Base-by-base conservation (phyloP, 1,140 invertebrate genomes). In the Drosophila biarmipes region DNA sequence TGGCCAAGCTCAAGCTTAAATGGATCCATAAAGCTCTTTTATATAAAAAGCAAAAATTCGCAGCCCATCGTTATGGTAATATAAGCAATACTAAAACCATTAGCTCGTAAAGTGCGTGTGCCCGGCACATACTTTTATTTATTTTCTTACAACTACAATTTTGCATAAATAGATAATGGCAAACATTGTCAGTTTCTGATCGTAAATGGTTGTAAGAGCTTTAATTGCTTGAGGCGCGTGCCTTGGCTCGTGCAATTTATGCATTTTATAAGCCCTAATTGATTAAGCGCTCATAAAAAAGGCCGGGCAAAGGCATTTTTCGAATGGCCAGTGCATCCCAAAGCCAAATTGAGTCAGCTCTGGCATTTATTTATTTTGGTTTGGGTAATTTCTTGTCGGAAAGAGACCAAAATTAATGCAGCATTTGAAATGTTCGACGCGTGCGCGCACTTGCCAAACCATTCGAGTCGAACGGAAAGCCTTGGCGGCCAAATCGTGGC, bases 381-480 rank as follows among this genome's bases (percentile, higher is more conserved):
- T 52, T 72, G 68, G 62, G 69, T 49, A 42, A 66, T 73, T 73
- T 64, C 48, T 48, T 17, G 51, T 52, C 68, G 45, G 19, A 56
- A 63, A 34, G 57, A 29, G 35, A 42, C 54, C 38, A 61, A 71
- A 63, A 63, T 64, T 64, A 64, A 67, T 64, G 34, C n/a, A 31
- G 67, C 76, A 73, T 76, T 86, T 86, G 74, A 87, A 89, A 87
- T 87, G 82, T 86, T 55, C 29, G 75, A 46, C 64, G 78, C 82
- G 82, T 87, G 78, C 78, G 34, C 62, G 67, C 72, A 85, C 81
- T 85, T 85, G 81, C 77, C 77, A 85, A 85, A 80, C 73, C 80
- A 73, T 78, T 81, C 72, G 61, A 63, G 75, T 82, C 42, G 75
- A 75, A 72, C 69, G 64, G 24, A 43, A 72, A 86, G 82, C 82